Evolutionary conservation across 2,113 vertebrate genomes (phyloP), one percentile per base, ranked within the genome.

Genomic region (Camelus bactrianus): DNA sequence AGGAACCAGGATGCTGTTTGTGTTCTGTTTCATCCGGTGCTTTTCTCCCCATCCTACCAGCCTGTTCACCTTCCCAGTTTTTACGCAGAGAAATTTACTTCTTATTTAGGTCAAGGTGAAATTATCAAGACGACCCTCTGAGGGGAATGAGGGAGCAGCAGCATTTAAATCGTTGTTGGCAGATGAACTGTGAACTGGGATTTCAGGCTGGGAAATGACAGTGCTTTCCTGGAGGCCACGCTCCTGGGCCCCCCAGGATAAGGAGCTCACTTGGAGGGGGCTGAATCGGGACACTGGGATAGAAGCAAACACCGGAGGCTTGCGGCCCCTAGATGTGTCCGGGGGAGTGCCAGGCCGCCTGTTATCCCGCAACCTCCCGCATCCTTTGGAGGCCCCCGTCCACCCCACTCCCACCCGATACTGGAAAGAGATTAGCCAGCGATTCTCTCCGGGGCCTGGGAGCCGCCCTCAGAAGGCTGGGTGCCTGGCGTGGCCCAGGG

Each of bases 401-500:
- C 90, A 26, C 95, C 94, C 56, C 14, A 81, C 54, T n/a, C 97
- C 82, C 95, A 26, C 97, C 96, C 20, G 75, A 76, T 79, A 58
- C 95, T 85, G 89, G 94, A 93, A 96, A 93, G 93, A 98, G 98
- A 98, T 98, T 96, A 98, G 98, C 97, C 83, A 97, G 97, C 83
- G 26, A 46, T 97, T 95, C 96, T 96, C 97, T 98, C 95, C 95
- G 76, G 64, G 0, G 82, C 97, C 35, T 64, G 96, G 80, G 96
- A 97, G 80, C 98, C 98, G 94, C 98, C 96, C 86, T 98, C 98
- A 97, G 97, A 95, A 90, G 94, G 93, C 96, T 97, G 95, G 73
- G 64, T 22, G 80, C 56, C 76, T 73, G 62, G 84, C 26, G 94
- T 79, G 56, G 82, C 16, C 96, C 77, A 79, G 88, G 95, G 97